phyloP scores from a whole-genome alignment of 2,888 invertebrate genomes.

The Venustoraphidia nigricollis region DNA sequence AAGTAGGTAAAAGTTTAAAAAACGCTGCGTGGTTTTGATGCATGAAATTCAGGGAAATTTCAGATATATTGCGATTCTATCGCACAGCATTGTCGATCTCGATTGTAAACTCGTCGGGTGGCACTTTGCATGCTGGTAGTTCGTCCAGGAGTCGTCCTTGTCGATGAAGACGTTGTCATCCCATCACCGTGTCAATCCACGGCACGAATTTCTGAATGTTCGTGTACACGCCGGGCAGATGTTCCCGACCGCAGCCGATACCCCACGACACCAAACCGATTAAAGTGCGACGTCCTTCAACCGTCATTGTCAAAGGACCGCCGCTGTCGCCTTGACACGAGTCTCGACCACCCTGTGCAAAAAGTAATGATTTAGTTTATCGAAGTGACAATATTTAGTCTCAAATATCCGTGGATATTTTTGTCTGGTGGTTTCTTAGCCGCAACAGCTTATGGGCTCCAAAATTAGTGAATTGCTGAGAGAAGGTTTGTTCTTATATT shows the following conservation, averaged over 20 bases:
- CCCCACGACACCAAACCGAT: conserved; percentile 87
- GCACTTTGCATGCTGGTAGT: too few species aligned
- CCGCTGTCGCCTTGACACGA: conserved; percentile 71
- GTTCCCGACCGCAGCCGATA: conserved; percentile 80
- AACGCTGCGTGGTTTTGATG: too few species aligned
- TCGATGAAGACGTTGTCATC: conserved; percentile 21
- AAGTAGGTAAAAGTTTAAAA: too few species aligned
- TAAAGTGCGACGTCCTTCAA: conserved; percentile 73
- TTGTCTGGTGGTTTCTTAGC: too few species aligned
- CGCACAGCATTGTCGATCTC: too few species aligned
- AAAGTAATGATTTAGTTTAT: neutral
- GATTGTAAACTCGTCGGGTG: too few species aligned
- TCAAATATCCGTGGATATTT: neutral
- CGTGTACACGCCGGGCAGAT: conserved; percentile 81
- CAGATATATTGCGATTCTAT: too few species aligned
- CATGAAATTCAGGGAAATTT: too few species aligned
- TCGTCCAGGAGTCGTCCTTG: too few species aligned
- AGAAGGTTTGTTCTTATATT: too few species aligned
- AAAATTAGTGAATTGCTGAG: too few species aligned
- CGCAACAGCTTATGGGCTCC: too few species aligned
- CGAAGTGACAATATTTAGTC: neutral
- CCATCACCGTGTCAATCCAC: conserved; percentile 77
- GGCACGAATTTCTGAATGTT: conserved; percentile 86
- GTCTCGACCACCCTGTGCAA: conserved; percentile 46
- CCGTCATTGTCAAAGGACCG: conserved; percentile 72